Evolutionary conservation across 2,113 vertebrate genomes (phyloP).

Genomic region (Corythaeola cristata): DNA sequence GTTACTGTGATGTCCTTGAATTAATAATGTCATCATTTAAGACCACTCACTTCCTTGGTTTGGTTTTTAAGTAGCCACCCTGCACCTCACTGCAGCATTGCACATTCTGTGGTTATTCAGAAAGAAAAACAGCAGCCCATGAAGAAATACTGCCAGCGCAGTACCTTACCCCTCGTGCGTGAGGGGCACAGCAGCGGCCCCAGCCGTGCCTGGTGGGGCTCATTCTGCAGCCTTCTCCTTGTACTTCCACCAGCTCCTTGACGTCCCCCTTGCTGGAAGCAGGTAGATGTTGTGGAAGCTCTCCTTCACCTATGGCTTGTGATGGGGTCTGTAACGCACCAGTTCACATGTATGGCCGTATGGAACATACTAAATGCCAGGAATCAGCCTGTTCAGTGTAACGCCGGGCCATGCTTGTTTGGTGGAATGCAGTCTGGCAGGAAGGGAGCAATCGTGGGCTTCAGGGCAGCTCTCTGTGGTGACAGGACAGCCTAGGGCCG

Average conservation of each 20-base stretch:
- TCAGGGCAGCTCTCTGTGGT: neutral
- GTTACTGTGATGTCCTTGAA: neutral
- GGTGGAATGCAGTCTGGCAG: rapidly evolving
- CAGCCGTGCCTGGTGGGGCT: rapidly evolving
- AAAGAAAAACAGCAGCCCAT: neutral
- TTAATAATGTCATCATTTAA: neutral
- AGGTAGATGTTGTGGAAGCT: neutral
- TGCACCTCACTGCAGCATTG: neutral
- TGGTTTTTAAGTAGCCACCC: neutral
- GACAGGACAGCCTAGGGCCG: neutral
- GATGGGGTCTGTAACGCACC: neutral
- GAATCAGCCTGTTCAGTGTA: neutral
- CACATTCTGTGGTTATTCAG: neutral
- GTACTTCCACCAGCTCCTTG: too few relatives aligned
- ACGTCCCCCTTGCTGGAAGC: neutral
- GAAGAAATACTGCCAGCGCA: neutral
- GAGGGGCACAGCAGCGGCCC: neutral
- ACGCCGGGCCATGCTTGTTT: neutral
- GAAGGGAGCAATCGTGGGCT: neutral
- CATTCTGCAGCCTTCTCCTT: neutral
- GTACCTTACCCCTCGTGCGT: neutral
- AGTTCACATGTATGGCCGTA: neutral
- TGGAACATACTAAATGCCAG: neutral
- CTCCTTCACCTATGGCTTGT: neutral
- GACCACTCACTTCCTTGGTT: neutral